Evolutionary conservation across 2,888 invertebrate species (phyloP), one percentile per base, ranked within the genome.

Genomic region (Entomobrya proxima): DNA sequence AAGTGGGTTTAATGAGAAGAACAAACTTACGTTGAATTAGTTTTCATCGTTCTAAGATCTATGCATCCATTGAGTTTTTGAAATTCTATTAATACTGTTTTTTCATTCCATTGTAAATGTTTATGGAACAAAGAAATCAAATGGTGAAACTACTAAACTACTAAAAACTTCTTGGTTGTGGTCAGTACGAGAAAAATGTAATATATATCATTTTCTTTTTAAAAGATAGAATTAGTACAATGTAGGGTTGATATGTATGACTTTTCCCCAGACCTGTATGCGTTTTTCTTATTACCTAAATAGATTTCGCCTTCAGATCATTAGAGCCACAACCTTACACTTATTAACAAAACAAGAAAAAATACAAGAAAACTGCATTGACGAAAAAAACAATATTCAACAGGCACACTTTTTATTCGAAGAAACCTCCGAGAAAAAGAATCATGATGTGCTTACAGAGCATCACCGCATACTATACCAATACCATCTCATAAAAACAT

Each of bases 351-450:
- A 74, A 35, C 11, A 64, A 72, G 50, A 24, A 67, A 74, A 52
- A 50, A 40, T 21, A 7, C 37, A 72, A 50, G 18, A 27, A 72
- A 44, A 69, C 40, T 30, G 3, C 9, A 40, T 37, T 69, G 18
- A 27, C 47, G 32, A 67, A 72, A 72, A 50, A 72, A 47, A 72
- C 37, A 72, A 72, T 44, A 47, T 50, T 44, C 72, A 64, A 18
- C 40, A 58, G 32, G 69, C 44, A 47, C 72, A 72, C 30, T 21
- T 81, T 81, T 81, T 81, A 81, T 81, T 69, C 69, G 67, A 79
- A 72, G 72, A 30, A 77, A 52, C 52, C 55, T 75, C 55, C 35
- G 52, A 50, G 55, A 75, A 75, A 75, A 72, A 50, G 72, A 75
- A 75, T 52, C 75, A 75, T 52, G 40, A 58, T 55, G 75, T 55